Evolutionary conservation across 2,888 invertebrate species (phyloP).

Genomic region (Leucoptera coffeella): DNA sequence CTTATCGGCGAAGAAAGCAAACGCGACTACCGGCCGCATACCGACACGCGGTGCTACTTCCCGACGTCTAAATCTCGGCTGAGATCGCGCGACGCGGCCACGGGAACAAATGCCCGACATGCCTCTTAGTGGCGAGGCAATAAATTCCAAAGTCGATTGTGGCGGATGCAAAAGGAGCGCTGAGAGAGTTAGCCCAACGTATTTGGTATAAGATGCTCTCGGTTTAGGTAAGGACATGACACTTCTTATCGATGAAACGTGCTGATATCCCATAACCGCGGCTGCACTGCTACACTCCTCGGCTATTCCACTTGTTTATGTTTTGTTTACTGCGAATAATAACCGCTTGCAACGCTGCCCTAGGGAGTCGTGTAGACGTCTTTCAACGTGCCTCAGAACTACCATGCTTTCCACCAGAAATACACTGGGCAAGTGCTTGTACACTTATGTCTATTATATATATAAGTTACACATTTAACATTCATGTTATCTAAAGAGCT

Average conservation of each 20-base stretch:
- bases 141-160: background rate
- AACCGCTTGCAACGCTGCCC: no score
- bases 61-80: no score
- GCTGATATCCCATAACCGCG: conserved; percentile 14
- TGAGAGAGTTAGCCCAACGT: conserved; percentile 13
- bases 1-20: no score
- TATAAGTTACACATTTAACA: no score
- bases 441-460: no score
- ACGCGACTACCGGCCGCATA: no score
- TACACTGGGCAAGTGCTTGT: no score
- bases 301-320: conserved; percentile 2
- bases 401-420: background rate
- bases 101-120: no score
- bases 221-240: conserved; percentile 21
- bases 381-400: background rate
- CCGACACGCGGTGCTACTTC: no score
- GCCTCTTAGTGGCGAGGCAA: background rate
- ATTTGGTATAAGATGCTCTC: conserved; percentile 20
- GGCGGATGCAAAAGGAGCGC: background rate
- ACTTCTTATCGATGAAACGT: conserved; percentile 20
- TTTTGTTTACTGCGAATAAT: conserved; percentile 1
- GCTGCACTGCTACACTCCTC: conserved; percentile 5
- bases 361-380: no score
- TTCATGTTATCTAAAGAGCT: no score
- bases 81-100: no score